These are phyloP conservation scores for Orcinus orca DNA, from an alignment of 2,113 vertebrate species.

Conservation along the genomic window DNA sequence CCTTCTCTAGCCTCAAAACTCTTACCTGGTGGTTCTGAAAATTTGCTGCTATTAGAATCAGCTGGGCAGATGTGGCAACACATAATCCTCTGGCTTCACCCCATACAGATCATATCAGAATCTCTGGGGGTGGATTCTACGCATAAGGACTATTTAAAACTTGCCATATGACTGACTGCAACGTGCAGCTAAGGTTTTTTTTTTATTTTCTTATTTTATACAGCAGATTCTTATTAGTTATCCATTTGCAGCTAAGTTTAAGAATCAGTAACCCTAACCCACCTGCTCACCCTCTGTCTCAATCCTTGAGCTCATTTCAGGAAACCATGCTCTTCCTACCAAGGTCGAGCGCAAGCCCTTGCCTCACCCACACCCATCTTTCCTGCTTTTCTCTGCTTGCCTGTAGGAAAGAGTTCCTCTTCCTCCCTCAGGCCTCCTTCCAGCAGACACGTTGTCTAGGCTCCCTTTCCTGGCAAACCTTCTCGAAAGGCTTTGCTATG, in stretches of 20 bases:
- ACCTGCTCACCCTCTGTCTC: neutral
- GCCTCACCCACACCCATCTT: neutral
- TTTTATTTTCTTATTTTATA: too few species aligned
- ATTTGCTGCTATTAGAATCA: neutral
- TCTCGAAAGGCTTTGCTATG: neutral
- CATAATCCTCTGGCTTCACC: neutral
- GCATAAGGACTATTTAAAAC: neutral
- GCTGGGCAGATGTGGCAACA: neutral
- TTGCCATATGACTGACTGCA: neutral
- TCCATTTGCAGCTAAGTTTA: neutral
- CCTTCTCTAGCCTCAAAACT: neutral
- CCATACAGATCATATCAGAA: neutral
- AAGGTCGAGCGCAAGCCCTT: neutral
- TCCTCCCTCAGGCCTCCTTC: neutral
- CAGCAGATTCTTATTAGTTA: too few species aligned
- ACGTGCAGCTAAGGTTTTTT: neutral
- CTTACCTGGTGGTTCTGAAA: neutral
- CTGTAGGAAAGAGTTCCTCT: neutral
- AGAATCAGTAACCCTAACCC: neutral
- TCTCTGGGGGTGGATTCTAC: neutral
- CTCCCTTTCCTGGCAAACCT: neutral
- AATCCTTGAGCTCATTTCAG: neutral
- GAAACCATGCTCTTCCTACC: neutral
- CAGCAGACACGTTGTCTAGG: neutral
- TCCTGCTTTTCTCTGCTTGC: neutral